phyloP scores from a whole-genome alignment of 2,888 invertebrate genomes.

The Isoperla grammatica region DNA sequence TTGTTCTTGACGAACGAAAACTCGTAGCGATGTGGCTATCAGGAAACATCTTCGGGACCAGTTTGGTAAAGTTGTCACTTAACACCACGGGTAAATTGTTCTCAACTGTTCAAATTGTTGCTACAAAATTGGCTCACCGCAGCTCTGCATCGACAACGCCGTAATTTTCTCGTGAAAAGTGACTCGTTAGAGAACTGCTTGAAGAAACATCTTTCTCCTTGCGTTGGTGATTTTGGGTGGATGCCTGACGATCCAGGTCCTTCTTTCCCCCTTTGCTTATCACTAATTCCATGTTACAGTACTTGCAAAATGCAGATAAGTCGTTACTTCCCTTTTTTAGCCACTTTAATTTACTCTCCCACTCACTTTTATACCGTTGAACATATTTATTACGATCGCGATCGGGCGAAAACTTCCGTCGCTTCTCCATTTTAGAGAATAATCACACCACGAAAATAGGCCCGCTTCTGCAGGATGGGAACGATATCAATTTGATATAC shows the following conservation, averaged over 20 bases:
- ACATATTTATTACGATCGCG: neutral
- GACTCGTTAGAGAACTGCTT: too few relatives aligned
- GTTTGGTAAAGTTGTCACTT: conserved; percentile 6
- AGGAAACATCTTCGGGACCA: conserved; percentile 1
- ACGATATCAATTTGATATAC: too few relatives aligned
- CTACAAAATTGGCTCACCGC: neutral
- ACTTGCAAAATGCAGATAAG: neutral
- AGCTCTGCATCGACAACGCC: too few relatives aligned
- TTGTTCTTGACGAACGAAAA: neutral
- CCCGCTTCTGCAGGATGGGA: too few relatives aligned
- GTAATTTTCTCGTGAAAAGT: too few relatives aligned
- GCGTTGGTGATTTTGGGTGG: too few relatives aligned
- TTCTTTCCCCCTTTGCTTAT: neutral
- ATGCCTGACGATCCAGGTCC: neutral
- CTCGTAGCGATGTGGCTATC: neutral
- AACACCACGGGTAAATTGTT: conserved; percentile 7
- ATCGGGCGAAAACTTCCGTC: neutral
- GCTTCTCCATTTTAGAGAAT: neutral
- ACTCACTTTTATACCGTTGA: neutral
- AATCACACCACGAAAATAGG: too few relatives aligned
- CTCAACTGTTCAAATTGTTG: too few relatives aligned
- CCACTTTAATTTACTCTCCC: neutral
- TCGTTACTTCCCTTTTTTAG: neutral
- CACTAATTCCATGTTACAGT: neutral
- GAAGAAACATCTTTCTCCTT: neutral